Evolutionary conservation across 2,888 invertebrate species (phyloP).

Genomic region (Ectropis crepuscularia): DNA sequence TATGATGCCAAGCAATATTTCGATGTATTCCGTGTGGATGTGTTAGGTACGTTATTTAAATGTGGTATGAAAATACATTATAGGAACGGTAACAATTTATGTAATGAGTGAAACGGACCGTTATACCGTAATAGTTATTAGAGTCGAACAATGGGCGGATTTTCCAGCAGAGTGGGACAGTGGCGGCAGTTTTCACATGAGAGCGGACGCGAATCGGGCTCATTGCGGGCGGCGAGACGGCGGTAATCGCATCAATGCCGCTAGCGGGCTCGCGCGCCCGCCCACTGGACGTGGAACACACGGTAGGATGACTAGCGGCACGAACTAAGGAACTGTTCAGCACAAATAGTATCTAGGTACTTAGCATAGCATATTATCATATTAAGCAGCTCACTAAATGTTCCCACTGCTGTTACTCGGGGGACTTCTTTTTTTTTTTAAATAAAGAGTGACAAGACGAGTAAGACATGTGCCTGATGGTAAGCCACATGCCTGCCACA

Average conservation of each 20-base stretch:
- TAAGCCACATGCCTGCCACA: too few species aligned
- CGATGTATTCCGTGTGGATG: background rate
- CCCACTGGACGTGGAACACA: slow-evolving; percentile 26
- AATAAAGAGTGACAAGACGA: too few species aligned
- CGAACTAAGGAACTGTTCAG: background rate
- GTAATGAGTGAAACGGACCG: slow-evolving; percentile 70
- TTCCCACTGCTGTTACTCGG: too few species aligned
- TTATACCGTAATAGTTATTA: slow-evolving; percentile 82
- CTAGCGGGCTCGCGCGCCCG: slow-evolving; percentile 54
- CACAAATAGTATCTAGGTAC: too few species aligned
- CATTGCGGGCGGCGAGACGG: slow-evolving; percentile 87
- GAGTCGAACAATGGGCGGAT: slow-evolving; percentile 76
- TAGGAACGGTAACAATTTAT: slow-evolving; percentile 16
- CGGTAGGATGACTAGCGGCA: background rate
- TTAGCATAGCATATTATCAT: too few species aligned
- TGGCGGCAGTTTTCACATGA: slow-evolving; percentile 80
- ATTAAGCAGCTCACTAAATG: too few species aligned
- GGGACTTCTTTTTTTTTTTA: too few species aligned
- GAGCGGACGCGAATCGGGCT: slow-evolving; percentile 71
- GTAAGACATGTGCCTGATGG: too few species aligned
- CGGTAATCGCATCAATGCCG: slow-evolving; percentile 88
- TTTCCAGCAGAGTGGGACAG: slow-evolving; percentile 75
- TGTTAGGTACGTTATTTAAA: background rate
- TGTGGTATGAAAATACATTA: too few species aligned
- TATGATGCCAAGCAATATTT: too few species aligned